Conservation (phyloP, 2,797 vertebrate species). For the Parambassis ranga region DNA sequence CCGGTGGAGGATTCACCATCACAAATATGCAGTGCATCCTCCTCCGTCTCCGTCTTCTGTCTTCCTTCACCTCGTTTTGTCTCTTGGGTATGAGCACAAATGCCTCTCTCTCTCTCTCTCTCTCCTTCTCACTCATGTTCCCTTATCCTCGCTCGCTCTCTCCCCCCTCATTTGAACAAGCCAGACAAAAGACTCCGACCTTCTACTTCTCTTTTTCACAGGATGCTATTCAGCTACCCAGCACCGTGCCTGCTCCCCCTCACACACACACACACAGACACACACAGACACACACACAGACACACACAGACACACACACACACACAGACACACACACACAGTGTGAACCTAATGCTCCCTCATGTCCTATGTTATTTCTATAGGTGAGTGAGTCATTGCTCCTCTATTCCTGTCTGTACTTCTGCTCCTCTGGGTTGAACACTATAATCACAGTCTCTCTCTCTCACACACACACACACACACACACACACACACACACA, state of each 20-base stretch:
- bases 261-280: too few relatives aligned
- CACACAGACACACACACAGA: conserved; percentile 16
- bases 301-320: conserved; percentile 15
- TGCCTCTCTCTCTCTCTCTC: neutral
- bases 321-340: neutral
- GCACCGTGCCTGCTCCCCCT: too few relatives aligned
- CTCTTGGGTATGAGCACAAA: conserved; percentile 22
- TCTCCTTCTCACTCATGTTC: neutral
- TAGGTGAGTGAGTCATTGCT: conserved; percentile 65
- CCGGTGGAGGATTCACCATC: conserved; percentile 42
- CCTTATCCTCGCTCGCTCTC: neutral
- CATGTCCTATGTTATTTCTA: conserved; percentile 49
- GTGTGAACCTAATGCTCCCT: conserved; percentile 29
- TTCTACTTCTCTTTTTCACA: conserved; percentile 17
- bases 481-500: conserved; percentile 13
- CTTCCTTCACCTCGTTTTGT: neutral
- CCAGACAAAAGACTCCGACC: conserved; percentile 51
- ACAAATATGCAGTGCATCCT: conserved; percentile 20
- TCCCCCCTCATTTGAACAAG: conserved; percentile 6
- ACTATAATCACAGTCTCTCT: conserved; percentile 25
- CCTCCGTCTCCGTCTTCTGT: neutral
- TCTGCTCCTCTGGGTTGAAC: conserved; percentile 37
- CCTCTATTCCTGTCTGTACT: conserved; percentile 56
- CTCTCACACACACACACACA: conserved; percentile 8
- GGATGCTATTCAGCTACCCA: conserved; percentile 48